These are phyloP conservation scores for Glyptemys insculpta DNA, from an alignment of 2,797 vertebrate species.

Conservation along the genomic window DNA sequence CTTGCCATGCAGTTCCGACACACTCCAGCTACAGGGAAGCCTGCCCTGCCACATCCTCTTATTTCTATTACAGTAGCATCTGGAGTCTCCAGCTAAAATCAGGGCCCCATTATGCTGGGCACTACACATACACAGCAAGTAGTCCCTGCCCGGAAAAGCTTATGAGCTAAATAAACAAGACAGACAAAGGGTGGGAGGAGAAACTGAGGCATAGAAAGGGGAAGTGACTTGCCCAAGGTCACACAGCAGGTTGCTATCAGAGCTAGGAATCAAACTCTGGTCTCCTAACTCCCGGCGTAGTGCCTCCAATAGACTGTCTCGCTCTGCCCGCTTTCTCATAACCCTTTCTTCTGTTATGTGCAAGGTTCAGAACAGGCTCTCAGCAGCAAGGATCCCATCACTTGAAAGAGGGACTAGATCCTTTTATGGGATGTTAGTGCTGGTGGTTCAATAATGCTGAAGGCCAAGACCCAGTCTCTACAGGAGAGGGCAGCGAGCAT, in stretches of 20 bases:
- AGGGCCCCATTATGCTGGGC: not conserved
- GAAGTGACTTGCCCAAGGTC: not conserved
- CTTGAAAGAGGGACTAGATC: not conserved
- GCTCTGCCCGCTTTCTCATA: not conserved
- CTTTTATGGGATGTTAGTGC: not conserved
- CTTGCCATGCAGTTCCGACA: rapidly evolving
- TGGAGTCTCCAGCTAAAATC: not conserved
- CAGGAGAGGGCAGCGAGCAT: not conserved
- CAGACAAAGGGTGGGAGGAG: not conserved
- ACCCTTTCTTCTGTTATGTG: not conserved
- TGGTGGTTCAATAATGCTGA: not conserved
- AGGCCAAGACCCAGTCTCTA: not conserved
- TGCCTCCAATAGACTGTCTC: not conserved
- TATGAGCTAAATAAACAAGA: not conserved
- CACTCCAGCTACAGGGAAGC: not conserved
- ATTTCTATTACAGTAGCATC: not conserved
- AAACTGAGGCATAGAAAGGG: not conserved
- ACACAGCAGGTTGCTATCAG: not conserved
- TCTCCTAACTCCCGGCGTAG: not conserved
- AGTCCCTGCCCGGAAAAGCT: not conserved
- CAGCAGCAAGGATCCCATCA: not conserved
- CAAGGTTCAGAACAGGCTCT: not conserved
- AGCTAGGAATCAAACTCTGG: not conserved
- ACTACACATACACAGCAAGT: not conserved
- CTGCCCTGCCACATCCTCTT: not conserved